phyloP scores from a whole-genome alignment of 2,113 vertebrate species.

The Colaptes auratus region DNA sequence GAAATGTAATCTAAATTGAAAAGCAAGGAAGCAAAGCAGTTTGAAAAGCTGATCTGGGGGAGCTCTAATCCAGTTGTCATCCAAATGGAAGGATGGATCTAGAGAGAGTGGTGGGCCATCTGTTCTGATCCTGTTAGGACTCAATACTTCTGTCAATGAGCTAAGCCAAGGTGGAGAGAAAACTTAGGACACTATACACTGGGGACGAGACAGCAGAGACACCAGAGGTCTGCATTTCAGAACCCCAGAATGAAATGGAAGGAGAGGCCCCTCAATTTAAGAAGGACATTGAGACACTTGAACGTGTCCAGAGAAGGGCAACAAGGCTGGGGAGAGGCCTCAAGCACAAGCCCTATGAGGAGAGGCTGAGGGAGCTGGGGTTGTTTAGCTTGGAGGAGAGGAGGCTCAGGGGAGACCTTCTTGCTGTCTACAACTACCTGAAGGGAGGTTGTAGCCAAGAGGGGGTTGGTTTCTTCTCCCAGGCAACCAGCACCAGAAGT shows the following conservation, averaged over 20 bases:
- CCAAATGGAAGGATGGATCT: not conserved
- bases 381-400: no score
- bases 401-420: no score
- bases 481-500: no score
- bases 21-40: not conserved
- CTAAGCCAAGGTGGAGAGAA: not conserved
- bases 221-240: not conserved
- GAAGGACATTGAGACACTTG: no score
- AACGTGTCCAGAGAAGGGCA: no score
- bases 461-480: no score
- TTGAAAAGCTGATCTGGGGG: not conserved
- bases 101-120: not conserved
- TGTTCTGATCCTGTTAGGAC: not conserved
- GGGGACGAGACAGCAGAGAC: not conserved
- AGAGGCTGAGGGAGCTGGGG: no score
- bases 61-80: not conserved
- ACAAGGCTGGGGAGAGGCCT: no score
- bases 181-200: not conserved
- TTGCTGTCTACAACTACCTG: no score
- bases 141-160: not conserved
- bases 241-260: not conserved
- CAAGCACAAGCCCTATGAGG: no score
- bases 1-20: not conserved
- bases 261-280: no score
- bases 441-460: no score